phyloP scores from a whole-genome alignment of 2,888 invertebrate genomes.

The Troglohyphantes excavatus region DNA sequence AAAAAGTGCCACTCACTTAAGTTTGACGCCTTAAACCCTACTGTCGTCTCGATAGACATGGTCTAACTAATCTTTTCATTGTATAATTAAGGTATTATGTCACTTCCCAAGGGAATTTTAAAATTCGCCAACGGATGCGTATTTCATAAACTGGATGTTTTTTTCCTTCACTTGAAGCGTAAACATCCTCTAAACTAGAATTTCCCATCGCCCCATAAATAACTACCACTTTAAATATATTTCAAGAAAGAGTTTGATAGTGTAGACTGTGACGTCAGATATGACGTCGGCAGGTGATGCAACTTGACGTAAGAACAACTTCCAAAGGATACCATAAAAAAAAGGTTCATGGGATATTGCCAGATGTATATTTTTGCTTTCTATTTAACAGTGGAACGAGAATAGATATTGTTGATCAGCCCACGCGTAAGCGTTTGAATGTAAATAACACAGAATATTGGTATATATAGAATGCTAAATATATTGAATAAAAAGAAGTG shows the following conservation, averaged over 20 bases:
- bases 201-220: slow-evolving; percentile 25
- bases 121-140: neutral
- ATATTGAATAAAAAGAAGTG: no score
- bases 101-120: no score
- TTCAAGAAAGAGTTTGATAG: slow-evolving; percentile 44
- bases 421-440: neutral
- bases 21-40: no score
- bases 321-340: slow-evolving; percentile 6
- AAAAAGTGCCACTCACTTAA: no score
- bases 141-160: neutral
- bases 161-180: neutral
- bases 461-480: no score
- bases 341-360: slow-evolving; percentile 17
- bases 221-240: slow-evolving; percentile 21
- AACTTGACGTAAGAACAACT: slow-evolving; percentile 23
- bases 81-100: no score
- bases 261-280: neutral
- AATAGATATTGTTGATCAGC: slow-evolving; percentile 25
- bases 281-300: slow-evolving; percentile 30
- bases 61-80: no score
- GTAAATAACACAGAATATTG: neutral
- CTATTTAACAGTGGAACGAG: neutral
- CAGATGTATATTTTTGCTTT: slow-evolving; percentile 33
- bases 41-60: no score
- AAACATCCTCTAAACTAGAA: neutral